Base-by-base conservation (phyloP, 2,797 vertebrate species). In the Carapus acus region DNA sequence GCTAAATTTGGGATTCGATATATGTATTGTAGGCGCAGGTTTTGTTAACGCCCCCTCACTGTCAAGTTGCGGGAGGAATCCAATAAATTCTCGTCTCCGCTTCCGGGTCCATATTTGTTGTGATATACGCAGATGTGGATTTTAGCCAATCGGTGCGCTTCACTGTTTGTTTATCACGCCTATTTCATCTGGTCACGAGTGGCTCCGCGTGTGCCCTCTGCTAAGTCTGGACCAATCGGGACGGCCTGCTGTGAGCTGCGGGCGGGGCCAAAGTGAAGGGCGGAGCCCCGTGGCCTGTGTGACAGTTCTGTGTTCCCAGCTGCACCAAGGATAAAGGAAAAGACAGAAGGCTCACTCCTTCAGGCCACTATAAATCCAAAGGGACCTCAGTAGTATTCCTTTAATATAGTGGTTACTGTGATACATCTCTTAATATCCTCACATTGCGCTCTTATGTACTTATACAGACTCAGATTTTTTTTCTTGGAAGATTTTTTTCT, bases 141-240 rank as follows among this genome's bases (percentile, higher is more conserved):
- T n/a, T 1, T 1, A 65, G 27, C 78, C 80, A 82, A 78, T 81
- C 65, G 56, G 47, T 14, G 7, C 0, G 2, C n/a, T 9, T 1
- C 8, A 14, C 1, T 37, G 12, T 13, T 8, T 2, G 2, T 0
- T 11, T 29, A 19, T 33, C 64, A 50, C 77, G 11, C 69, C 74
- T 58, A 71, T 34, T 16, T 1, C 2, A 0, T 2, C 1, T 29
- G 63, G 68, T 85, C 83, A 83, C 78, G 79, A 83, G 82, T 65
- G 58, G 20, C 29, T 71, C 60, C 63, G 67, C 61, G 66, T 77
- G 79, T 62, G 39, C 74, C 40, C 51, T 43, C 45, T 18, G 31
- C 11, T n/a, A n/a, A 15, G 5, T 45, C 3, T 70, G 24, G 29
- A 54, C 83, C 82, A 87, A 88, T 82, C 69, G 65, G 70, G 17